These are phyloP conservation scores for Tetramorium alpestre DNA, from an alignment of 1,140 invertebrate genomes.

Conservation along the genomic window DNA sequence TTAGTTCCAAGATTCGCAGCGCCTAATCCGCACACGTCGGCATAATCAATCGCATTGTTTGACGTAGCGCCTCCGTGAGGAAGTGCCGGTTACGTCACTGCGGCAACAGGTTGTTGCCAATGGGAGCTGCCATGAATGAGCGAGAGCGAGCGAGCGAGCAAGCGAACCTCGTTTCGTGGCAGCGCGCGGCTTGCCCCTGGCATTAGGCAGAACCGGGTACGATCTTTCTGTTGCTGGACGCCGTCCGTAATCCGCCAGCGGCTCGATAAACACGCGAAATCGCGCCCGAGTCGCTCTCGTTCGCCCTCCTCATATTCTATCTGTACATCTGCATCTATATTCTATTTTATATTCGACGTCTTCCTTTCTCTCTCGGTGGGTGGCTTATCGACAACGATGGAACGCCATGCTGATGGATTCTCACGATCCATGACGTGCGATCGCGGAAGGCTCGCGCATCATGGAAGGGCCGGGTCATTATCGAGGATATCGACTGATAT, in stretches of 20 bases:
- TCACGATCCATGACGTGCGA: conserved; percentile 10
- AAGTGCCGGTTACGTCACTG: conserved; percentile 68
- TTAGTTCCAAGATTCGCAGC: not conserved
- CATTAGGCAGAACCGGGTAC: conserved; percentile 15
- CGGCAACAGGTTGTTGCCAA: conserved; percentile 74
- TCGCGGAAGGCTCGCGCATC: not conserved
- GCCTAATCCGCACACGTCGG: not conserved
- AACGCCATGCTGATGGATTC: not conserved
- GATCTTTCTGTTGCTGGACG: conserved; percentile 42
- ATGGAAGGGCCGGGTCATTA: not conserved
- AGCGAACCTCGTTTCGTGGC: conserved; percentile 55
- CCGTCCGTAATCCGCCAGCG: not conserved
- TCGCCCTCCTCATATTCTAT: not conserved
- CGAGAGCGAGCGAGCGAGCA: conserved; percentile 67
- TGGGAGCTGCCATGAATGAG: conserved; percentile 71
- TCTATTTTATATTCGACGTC: not conserved
- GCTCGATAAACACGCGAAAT: conserved; percentile 30
- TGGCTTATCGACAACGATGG: conserved; percentile 13
- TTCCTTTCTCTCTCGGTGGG: not conserved
- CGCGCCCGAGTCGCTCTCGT: not conserved
- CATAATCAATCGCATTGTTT: conserved; percentile 1
- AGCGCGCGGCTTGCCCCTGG: conserved; percentile 33
- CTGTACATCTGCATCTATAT: not conserved
- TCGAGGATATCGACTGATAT: not conserved
- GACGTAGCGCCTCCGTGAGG: conserved; percentile 3